phyloP scores from a whole-genome alignment of 2,113 vertebrate genomes.

The Calidris pygmaea region DNA sequence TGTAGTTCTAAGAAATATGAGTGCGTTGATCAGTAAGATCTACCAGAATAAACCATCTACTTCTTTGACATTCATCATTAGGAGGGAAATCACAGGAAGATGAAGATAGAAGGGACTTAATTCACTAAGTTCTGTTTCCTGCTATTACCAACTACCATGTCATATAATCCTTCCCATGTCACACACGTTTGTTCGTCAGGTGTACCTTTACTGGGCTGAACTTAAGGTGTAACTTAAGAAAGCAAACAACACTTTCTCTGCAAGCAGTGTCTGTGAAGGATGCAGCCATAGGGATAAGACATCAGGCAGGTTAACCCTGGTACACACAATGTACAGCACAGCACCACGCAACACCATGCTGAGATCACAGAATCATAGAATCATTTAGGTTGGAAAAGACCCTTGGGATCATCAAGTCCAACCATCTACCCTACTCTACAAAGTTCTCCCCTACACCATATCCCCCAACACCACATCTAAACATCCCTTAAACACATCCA shows the following conservation, averaged over 20 bases:
- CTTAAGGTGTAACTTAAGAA: neutral
- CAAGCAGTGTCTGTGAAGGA: neutral
- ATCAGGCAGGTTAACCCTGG: neutral
- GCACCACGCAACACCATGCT: neutral
- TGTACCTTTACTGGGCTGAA: neutral
- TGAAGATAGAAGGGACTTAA: neutral
- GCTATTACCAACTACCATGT: neutral
- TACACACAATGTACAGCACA: neutral
- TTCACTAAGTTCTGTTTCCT: neutral
- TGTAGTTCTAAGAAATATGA: neutral
- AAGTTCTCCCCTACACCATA: too few species aligned
- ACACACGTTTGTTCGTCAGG: neutral
- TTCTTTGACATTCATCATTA: slow-evolving; percentile 6
- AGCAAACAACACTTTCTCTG: neutral
- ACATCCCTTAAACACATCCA: too few species aligned
- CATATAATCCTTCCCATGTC: neutral
- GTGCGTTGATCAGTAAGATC: neutral
- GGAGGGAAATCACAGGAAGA: neutral
- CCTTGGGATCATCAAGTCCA: too few species aligned
- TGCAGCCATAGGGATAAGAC: neutral
- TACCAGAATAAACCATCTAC: neutral
- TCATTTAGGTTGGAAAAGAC: too few species aligned
- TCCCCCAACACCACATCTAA: too few species aligned
- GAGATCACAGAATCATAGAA: neutral
- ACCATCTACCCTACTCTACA: too few species aligned